phyloP scores from a whole-genome alignment of 2,888 invertebrate genomes.

The Lasioglossum figueresi region DNA sequence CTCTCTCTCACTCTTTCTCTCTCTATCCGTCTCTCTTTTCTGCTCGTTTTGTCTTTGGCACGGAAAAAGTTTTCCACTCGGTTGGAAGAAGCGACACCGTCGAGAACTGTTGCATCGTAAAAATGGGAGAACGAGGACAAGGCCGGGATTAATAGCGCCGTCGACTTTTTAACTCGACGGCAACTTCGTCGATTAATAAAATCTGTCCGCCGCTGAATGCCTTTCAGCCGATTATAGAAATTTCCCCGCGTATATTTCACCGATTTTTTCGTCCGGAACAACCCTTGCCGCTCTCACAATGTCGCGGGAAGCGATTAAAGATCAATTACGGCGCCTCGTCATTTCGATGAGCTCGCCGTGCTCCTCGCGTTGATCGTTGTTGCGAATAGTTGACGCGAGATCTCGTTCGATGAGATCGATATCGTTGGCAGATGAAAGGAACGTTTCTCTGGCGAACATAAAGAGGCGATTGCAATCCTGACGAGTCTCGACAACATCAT shows the following conservation, averaged over 20 bases:
- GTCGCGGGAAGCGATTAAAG: not conserved
- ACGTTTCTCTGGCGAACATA: not conserved
- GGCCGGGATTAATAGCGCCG: constrained; percentile 44
- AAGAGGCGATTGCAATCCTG: no score
- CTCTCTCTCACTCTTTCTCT: not conserved
- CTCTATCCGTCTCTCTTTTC: not conserved
- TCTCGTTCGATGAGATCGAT: not conserved
- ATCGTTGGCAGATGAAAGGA: not conserved
- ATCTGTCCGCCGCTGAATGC: constrained; percentile 37
- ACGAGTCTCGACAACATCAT: no score
- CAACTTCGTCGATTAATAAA: constrained; percentile 57
- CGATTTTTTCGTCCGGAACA: not conserved
- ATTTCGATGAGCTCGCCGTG: not conserved
- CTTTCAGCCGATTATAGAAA: constrained; percentile 30
- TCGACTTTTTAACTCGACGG: constrained; percentile 53
- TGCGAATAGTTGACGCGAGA: not conserved
- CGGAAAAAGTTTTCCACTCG: constrained; percentile 46
- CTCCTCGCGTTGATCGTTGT: not conserved
- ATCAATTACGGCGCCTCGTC: not conserved
- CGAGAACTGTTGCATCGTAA: constrained; percentile 53
- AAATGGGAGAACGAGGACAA: constrained; percentile 37
- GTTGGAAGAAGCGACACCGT: constrained; percentile 36
- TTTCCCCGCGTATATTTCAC: constrained; percentile 38
- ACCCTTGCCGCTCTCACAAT: not conserved
- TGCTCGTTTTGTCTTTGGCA: constrained; percentile 25